phyloP scores from a whole-genome alignment of 1,140 invertebrate genomes.

The Drosophila persimilis region DNA sequence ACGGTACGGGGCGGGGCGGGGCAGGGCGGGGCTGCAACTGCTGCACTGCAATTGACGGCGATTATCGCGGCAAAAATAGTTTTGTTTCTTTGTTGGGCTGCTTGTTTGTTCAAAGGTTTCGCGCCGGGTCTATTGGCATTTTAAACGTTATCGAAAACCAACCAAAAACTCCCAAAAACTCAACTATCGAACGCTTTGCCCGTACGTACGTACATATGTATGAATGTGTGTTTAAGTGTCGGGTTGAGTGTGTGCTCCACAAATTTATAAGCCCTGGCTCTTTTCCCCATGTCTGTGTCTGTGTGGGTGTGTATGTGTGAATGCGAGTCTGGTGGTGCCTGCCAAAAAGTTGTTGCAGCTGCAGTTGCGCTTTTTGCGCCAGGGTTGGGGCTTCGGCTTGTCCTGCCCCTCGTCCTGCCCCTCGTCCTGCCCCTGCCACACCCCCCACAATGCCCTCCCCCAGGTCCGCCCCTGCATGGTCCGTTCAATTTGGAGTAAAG shows the following conservation, averaged over 20 bases:
- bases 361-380: slow-evolving; percentile 68
- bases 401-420: slow-evolving; percentile 10
- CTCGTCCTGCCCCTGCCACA: slow-evolving; percentile 2
- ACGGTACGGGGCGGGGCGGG: neutral
- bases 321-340: slow-evolving; percentile 19
- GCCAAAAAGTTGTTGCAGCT: slow-evolving; percentile 69
- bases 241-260: slow-evolving; percentile 30
- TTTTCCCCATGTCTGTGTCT: neutral
- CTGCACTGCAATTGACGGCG: slow-evolving; percentile 76
- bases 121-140: slow-evolving; percentile 65
- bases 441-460: slow-evolving; percentile 1
- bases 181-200: slow-evolving; percentile 52
- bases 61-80: slow-evolving; percentile 76
- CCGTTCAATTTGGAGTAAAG: slow-evolving; percentile 74
- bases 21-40: slow-evolving; percentile 25
- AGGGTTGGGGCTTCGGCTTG: slow-evolving; percentile 14
- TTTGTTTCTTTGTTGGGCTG: slow-evolving; percentile 60
- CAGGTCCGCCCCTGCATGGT: slow-evolving; percentile 14
- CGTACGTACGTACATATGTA: slow-evolving; percentile 3
- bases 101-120: slow-evolving; percentile 58
- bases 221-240: slow-evolving; percentile 14
- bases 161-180: slow-evolving; percentile 68
- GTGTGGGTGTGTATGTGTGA: slow-evolving; percentile 10
- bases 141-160: slow-evolving; percentile 79
- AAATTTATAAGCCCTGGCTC: slow-evolving; percentile 63